These are phyloP conservation scores for Pollicipes pollicipes DNA, from an alignment of 1,140 invertebrate species.

Conservation along the genomic window DNA sequence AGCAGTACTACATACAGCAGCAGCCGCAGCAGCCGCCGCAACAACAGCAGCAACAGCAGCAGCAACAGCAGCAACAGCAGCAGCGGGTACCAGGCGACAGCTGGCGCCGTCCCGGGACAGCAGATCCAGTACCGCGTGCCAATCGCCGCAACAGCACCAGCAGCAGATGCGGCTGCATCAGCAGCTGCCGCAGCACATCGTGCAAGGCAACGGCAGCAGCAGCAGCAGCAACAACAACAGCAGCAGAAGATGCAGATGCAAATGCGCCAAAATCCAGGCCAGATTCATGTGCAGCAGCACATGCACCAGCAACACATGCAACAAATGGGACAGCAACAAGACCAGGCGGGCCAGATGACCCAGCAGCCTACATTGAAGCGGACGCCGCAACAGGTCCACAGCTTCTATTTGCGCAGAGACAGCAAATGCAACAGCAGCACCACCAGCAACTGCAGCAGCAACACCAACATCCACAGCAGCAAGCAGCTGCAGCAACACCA, in stretches of 20 bases:
- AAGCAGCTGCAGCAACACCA: conserved; percentile 19
- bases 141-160: conserved; percentile 15
- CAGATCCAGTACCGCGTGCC: conserved; percentile 16
- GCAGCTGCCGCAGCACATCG: conserved; percentile 16
- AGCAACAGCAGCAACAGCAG: not conserved
- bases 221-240: too few relatives aligned
- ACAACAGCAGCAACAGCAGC: not conserved
- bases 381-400: too few relatives aligned
- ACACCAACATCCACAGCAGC: conserved; percentile 17
- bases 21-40: conserved; percentile 7
- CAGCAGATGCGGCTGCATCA: conserved; percentile 17
- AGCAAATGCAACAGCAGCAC: conserved; percentile 17
- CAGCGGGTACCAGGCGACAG: not conserved
- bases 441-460: too few relatives aligned
- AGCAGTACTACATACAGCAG: conserved; percentile 10
- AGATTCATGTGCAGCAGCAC: not conserved
- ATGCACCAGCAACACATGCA: conserved; percentile 4
- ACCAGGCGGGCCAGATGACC: conserved; percentile 5
- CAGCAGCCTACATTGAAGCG: conserved; percentile 17
- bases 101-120: conserved; percentile 13
- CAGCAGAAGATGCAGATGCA: not conserved
- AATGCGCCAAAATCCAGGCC: not conserved
- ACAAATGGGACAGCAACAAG: conserved; percentile 10
- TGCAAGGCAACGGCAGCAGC: too few relatives aligned
- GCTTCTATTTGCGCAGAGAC: too few relatives aligned